A percentile compares a stretch with the other conserved stretches of the same genome.
These are phyloP conservation scores for Pseudomyrmex pallidus DNA, from an alignment of 1,140 invertebrate species.

Conservation along the genomic window DNA sequence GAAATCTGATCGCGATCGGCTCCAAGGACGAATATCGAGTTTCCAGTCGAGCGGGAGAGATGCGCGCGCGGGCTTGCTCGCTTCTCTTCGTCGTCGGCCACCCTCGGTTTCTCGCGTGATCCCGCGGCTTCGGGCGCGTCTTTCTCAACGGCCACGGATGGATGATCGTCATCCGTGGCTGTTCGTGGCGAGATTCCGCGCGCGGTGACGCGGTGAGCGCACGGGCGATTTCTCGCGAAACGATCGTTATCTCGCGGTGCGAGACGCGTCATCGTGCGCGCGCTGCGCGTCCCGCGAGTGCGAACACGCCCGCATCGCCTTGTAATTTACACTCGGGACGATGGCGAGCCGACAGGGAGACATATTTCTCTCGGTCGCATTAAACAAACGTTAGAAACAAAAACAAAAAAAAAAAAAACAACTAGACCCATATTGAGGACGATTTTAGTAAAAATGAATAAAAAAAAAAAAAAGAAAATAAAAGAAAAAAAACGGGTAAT, in stretches of 20 bases:
- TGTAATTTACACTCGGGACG: conserved; percentile 44
- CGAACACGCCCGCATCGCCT: conserved; percentile 61
- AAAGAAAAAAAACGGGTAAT: background rate
- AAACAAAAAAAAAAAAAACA: background rate
- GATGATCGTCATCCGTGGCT: conserved; percentile 11
- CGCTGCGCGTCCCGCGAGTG: conserved; percentile 40
- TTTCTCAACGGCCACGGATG: conserved; percentile 3
- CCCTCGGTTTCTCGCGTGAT: conserved; percentile 29
- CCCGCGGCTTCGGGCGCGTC: background rate
- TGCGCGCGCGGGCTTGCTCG: background rate
- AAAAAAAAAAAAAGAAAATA: background rate
- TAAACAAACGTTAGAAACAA: background rate
- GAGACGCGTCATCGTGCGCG: conserved; percentile 40
- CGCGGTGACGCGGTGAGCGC: too few species aligned
- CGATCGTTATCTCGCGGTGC: conserved; percentile 31
- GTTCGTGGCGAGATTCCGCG: background rate
- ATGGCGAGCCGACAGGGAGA: background rate
- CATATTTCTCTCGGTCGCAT: background rate
- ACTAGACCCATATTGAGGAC: background rate
- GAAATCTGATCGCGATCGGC: conserved; percentile 47
- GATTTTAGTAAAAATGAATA: background rate
- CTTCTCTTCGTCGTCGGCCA: conserved; percentile 40
- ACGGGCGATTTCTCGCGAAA: background rate
- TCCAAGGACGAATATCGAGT: conserved; percentile 50
- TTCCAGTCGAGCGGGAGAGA: background rate